These are phyloP conservation scores for Aporophyla lueneburgensis DNA, from an alignment of 2,888 invertebrate species.

Conservation along the genomic window DNA sequence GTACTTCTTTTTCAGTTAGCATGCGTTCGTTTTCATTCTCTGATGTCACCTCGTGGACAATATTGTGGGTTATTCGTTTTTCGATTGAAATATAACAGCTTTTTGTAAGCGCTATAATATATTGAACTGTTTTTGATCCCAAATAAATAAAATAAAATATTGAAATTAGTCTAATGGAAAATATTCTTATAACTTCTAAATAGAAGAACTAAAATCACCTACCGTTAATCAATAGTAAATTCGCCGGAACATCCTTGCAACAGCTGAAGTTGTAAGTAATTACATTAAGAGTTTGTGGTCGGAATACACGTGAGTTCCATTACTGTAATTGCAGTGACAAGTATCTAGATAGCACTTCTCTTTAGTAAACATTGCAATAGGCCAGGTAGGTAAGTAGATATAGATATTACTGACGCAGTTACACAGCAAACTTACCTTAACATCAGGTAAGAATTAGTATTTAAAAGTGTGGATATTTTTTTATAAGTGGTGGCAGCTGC, in stretches of 20 bases:
- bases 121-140: too few species aligned
- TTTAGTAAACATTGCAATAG: constrained; percentile 18
- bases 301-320: constrained; percentile 42
- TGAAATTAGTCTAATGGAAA: not conserved
- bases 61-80: too few species aligned
- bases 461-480: not conserved
- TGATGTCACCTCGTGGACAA: too few species aligned
- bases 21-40: too few species aligned
- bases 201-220: not conserved
- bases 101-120: too few species aligned
- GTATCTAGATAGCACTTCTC: constrained; percentile 27
- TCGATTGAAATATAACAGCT: too few species aligned
- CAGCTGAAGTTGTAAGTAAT: constrained; percentile 55
- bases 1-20: too few species aligned
- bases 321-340: constrained; percentile 45
- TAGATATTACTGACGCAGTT: not conserved
- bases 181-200: not conserved
- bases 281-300: constrained; percentile 37
- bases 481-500: too few species aligned
- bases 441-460: not conserved
- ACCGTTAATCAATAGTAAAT: constrained; percentile 27
- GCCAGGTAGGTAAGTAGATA: too few species aligned
- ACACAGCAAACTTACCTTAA: too few species aligned
- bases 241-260: constrained; percentile 19
- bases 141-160: too few species aligned